phyloP scores from a whole-genome alignment of 2,113 vertebrate species.

The Todiramphus saurophagus region DNA sequence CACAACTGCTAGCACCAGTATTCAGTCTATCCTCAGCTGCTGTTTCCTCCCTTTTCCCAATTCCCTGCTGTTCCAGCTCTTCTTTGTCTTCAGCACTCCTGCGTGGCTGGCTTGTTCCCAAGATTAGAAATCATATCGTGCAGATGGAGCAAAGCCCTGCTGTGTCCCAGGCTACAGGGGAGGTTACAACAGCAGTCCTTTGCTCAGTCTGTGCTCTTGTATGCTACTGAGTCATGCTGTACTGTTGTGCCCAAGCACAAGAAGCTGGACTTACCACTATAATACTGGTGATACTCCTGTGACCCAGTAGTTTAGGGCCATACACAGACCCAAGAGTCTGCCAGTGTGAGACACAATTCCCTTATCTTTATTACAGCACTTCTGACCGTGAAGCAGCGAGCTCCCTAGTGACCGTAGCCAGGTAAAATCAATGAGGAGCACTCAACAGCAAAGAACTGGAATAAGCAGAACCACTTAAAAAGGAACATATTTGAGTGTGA shows the following conservation, averaged over 20 bases:
- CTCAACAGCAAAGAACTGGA: neutral
- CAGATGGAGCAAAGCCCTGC: neutral
- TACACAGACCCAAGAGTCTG: neutral
- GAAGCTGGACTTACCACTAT: neutral
- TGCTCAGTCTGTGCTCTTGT: neutral
- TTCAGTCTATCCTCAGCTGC: neutral
- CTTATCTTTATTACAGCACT: neutral
- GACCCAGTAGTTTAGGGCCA: neutral
- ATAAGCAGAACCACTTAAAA: neutral
- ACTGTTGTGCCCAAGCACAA: neutral
- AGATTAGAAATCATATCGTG: neutral
- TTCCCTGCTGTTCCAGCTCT: neutral
- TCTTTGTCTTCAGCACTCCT: neutral
- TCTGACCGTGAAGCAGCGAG: neutral
- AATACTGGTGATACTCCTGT: neutral
- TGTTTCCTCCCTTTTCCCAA: neutral
- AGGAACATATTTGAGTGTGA: neutral
- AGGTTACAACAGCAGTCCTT: neutral
- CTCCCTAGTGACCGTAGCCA: neutral
- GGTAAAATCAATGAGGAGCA: neutral
- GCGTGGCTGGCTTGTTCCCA: neutral
- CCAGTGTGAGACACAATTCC: neutral
- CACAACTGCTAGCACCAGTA: neutral
- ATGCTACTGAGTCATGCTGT: neutral
- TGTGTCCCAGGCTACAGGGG: neutral